Conservation (phyloP, 2,888 invertebrate genomes). For the Ypsolopha scabrella region DNA sequence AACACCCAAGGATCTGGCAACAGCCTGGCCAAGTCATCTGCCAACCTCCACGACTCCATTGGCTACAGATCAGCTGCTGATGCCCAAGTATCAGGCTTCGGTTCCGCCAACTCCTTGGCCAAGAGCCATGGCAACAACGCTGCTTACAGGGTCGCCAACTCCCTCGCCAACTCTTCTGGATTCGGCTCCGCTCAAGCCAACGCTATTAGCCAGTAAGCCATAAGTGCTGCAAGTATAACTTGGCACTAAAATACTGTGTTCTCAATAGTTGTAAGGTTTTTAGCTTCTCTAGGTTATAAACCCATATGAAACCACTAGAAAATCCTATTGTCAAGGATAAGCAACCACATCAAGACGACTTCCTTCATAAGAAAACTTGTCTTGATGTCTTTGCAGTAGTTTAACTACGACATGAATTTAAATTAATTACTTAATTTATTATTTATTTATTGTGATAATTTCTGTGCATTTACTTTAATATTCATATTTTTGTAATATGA, state of each 20-base stretch:
- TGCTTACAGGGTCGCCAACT: conserved; percentile 36
- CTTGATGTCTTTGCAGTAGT: conserved; percentile 49
- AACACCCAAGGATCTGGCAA: neutral
- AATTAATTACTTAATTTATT: conserved; percentile 23
- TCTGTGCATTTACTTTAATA: conserved; percentile 2
- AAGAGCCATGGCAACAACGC: conserved; percentile 32
- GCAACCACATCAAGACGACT: conserved; percentile 62
- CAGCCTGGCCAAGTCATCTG: neutral
- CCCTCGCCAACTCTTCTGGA: conserved; percentile 33
- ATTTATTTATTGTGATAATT: conserved; percentile 13
- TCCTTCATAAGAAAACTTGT: conserved; percentile 39
- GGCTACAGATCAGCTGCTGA: conserved; percentile 27
- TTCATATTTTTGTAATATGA: neutral
- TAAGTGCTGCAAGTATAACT: neutral
- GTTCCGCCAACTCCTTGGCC: conserved; percentile 37
- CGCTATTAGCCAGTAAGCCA: conserved; percentile 31
- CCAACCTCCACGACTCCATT: conserved; percentile 6
- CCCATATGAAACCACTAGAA: too few relatives aligned
- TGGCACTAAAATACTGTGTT: neutral
- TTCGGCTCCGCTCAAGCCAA: conserved; percentile 41
- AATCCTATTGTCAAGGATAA: neutral
- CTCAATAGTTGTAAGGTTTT: neutral
- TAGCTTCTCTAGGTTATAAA: too few relatives aligned
- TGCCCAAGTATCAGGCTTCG: conserved; percentile 33
- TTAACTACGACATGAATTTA: conserved; percentile 7